phyloP scores from a whole-genome alignment of 2,888 invertebrate genomes.

The Nemapogon koenigi region DNA sequence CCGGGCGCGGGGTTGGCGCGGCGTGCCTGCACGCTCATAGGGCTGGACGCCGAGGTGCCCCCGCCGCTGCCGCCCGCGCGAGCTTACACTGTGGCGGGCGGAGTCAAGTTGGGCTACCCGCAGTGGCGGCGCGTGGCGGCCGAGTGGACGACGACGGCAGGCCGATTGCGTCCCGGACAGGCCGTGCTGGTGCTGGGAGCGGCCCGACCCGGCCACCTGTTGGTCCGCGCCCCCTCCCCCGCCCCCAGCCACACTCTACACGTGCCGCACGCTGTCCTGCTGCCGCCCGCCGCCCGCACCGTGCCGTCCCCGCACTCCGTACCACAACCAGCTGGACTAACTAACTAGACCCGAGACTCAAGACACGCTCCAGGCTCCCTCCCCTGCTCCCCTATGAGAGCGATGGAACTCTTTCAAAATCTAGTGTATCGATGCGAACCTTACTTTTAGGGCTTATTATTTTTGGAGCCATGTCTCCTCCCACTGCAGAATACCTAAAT shows the following conservation, averaged over 20 bases:
- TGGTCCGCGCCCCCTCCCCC: constrained; percentile 88
- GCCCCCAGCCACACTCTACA: constrained; percentile 61
- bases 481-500: too few species aligned
- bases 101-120: constrained; percentile 91
- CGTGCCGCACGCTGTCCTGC: constrained; percentile 51
- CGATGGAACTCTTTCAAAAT: too few species aligned
- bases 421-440: too few species aligned
- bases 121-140: constrained; percentile 91
- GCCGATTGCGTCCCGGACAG: constrained; percentile 76
- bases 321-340: too few species aligned
- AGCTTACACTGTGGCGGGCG: constrained; percentile 88
- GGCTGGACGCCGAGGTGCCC: constrained; percentile 76
- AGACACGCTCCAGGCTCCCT: too few species aligned
- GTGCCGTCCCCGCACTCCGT: too few species aligned
- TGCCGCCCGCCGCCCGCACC: constrained; percentile 42
- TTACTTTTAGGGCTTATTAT: too few species aligned
- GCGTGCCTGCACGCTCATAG: constrained; percentile 89
- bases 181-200: constrained; percentile 88
- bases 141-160: constrained; percentile 71
- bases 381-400: too few species aligned
- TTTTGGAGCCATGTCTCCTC: too few species aligned
- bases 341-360: too few species aligned
- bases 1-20: constrained; percentile 89
- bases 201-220: constrained; percentile 85
- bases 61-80: constrained; percentile 92